phyloP scores from a whole-genome alignment of 2,797 vertebrate species.

The Rhynchonycteris naso region DNA sequence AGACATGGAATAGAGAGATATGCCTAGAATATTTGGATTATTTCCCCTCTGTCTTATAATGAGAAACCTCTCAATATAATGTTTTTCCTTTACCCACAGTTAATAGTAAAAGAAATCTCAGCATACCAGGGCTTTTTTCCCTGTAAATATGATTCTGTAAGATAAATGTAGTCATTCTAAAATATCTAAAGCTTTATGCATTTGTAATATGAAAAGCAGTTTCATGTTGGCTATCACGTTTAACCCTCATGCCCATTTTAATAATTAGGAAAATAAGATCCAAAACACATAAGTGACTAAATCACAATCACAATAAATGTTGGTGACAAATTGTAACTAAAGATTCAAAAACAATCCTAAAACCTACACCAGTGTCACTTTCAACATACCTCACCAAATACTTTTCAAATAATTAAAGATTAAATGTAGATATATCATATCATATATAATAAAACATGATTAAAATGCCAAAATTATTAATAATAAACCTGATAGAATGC shows the following conservation, averaged over 20 bases:
- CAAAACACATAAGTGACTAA: not conserved
- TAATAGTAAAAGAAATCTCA: not conserved
- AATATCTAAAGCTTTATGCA: not conserved
- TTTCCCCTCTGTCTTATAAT: not conserved
- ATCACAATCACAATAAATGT: not conserved
- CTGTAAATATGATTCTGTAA: not conserved
- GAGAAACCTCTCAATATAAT: not conserved
- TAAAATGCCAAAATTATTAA: not conserved
- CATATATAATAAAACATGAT: not conserved
- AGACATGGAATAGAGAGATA: not conserved
- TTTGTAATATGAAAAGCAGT: not conserved
- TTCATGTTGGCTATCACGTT: not conserved
- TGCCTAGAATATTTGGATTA: not conserved
- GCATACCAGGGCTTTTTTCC: not conserved
- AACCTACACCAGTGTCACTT: not conserved
- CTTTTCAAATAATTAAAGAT: not conserved
- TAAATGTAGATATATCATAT: not conserved
- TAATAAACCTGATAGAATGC: not conserved
- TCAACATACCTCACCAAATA: not conserved
- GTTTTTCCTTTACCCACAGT: not conserved
- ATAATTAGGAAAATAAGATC: not conserved
- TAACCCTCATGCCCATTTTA: not conserved
- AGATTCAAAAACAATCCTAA: not conserved
- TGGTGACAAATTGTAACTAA: not conserved
- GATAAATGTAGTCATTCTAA: not conserved